phyloP scores from a whole-genome alignment of 2,797 vertebrate genomes.

The Myoxocephalus aenaeus region DNA sequence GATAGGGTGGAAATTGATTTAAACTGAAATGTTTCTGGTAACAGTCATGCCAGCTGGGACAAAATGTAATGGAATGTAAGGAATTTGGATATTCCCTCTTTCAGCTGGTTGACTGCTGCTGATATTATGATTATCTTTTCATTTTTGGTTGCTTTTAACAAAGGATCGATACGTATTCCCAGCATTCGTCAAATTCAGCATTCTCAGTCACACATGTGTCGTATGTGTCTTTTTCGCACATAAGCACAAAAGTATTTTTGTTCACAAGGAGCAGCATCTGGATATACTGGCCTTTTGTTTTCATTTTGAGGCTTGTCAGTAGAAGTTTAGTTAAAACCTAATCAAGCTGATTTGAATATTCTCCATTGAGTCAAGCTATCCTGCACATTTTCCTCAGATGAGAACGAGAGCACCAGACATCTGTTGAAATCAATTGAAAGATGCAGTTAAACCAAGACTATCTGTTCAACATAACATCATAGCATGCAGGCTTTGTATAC shows the following conservation, averaged over 20 bases:
- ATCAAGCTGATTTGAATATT: background rate
- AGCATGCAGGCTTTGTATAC: background rate
- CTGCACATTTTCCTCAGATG: constrained; percentile 37
- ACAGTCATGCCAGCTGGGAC: constrained; percentile 64
- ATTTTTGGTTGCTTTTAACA: constrained; percentile 16
- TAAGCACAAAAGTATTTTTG: constrained; percentile 58
- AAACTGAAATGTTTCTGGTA: constrained; percentile 38
- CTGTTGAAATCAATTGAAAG: constrained; percentile 20
- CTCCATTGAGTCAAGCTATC: constrained; percentile 8
- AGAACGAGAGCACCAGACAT: constrained; percentile 34
- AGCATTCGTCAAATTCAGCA: background rate
- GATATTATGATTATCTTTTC: constrained; percentile 24
- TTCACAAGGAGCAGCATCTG: constrained; percentile 36
- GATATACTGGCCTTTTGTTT: constrained; percentile 20
- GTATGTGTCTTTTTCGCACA: constrained; percentile 12
- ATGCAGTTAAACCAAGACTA: background rate
- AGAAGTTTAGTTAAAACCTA: background rate
- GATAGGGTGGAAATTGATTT: constrained; percentile 15
- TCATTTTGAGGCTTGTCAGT: constrained; percentile 16
- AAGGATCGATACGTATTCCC: background rate
- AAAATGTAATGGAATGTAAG: constrained; percentile 59
- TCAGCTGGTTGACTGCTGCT: constrained; percentile 32
- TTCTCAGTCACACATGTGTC: background rate
- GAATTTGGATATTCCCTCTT: constrained; percentile 60
- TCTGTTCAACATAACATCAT: background rate